Conservation (phyloP, 2,888 invertebrate species). For the Drosophila recens region DNA sequence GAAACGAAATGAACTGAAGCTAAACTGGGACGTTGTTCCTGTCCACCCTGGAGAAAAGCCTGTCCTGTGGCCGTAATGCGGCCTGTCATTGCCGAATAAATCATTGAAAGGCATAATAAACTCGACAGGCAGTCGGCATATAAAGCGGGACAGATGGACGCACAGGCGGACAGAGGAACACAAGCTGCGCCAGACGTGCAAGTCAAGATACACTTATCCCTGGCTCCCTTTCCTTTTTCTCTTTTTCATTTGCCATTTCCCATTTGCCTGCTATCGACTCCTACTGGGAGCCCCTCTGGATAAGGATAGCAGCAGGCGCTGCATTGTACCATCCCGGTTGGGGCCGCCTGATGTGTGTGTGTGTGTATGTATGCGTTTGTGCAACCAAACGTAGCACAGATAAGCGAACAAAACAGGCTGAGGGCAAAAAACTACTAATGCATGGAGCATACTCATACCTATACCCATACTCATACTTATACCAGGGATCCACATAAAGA, state of each 20-base stretch:
- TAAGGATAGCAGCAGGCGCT: constrained; percentile 10
- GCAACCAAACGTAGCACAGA: constrained; percentile 56
- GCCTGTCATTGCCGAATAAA: constrained; percentile 58
- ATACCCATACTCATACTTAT: background rate
- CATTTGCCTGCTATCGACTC: constrained; percentile 1
- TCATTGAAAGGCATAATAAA: constrained; percentile 73
- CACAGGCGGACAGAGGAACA: background rate
- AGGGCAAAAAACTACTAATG: constrained; percentile 75
- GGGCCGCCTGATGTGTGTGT: constrained; percentile 40
- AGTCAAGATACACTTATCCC: constrained; percentile 27
- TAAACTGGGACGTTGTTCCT: constrained; percentile 23
- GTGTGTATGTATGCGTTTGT: constrained; percentile 38
- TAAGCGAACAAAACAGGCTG: constrained; percentile 51
- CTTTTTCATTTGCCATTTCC: background rate
- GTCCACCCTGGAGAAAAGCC: constrained; percentile 12
- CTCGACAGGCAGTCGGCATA: constrained; percentile 48
- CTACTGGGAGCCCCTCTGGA: background rate
- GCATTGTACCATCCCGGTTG: constrained; percentile 44
- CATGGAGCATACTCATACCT: constrained; percentile 24
- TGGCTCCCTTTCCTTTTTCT: background rate
- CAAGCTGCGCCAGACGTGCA: constrained; percentile 25
- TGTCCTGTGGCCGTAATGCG: constrained; percentile 46
- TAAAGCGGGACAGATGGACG: background rate
- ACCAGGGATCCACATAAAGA: background rate
- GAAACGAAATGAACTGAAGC: constrained; percentile 33